Evolutionary conservation across 2,797 vertebrate genomes (phyloP).

Genomic region (Phrynocephalus vlangalii): DNA sequence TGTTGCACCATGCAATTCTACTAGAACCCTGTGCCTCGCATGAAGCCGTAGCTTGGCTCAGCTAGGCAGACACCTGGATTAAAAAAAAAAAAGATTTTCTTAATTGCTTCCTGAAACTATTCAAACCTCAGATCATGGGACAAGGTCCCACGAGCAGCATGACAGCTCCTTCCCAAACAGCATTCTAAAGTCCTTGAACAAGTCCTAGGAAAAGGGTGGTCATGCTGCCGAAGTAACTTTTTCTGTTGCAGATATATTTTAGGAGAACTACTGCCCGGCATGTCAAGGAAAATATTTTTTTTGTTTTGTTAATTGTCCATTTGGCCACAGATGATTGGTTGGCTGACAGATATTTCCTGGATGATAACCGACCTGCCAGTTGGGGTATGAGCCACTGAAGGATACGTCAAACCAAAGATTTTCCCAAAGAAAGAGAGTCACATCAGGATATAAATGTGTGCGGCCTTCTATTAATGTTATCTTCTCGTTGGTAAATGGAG

Average conservation of each 20-base stretch:
- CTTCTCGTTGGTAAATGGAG: not conserved
- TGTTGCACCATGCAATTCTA: not conserved
- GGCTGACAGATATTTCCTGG: not conserved
- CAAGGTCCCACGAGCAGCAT: not conserved
- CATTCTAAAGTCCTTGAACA: not conserved
- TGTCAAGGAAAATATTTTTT: not conserved
- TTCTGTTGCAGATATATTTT: not conserved
- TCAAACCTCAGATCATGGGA: slow-evolving; percentile 21
- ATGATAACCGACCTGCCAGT: not conserved
- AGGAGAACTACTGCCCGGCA: not conserved
- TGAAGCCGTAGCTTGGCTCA: slow-evolving; percentile 11
- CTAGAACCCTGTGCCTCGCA: not conserved
- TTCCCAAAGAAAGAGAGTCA: no score
- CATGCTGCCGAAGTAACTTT: not conserved
- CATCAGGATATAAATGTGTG: no score
- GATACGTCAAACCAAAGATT: not conserved
- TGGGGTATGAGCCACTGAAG: not conserved
- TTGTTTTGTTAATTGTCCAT: not conserved
- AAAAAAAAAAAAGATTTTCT: slow-evolving; percentile 6
- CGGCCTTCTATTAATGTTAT: not conserved
- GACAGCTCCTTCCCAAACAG: slow-evolving; percentile 11
- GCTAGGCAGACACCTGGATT: not conserved
- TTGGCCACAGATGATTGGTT: not conserved
- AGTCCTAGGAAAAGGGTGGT: not conserved
- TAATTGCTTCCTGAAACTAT: not conserved